Evolutionary conservation across 1,140 invertebrate genomes (phyloP), one percentile per base, ranked within the genome.

Genomic region (Catajapyx aquilonaris): DNA sequence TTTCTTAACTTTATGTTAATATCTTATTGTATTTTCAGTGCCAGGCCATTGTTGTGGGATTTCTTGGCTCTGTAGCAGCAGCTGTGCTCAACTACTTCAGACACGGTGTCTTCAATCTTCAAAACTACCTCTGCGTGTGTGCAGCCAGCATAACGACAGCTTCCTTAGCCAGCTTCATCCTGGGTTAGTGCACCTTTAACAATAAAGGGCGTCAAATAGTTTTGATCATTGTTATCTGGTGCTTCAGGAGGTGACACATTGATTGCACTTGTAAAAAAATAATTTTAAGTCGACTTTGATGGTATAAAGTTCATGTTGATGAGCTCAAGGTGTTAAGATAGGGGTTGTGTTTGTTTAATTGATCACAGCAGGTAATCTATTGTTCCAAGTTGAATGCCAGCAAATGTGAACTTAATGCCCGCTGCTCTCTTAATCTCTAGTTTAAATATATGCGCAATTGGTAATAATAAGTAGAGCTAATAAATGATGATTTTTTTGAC

Each of bases 11-110:
- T n/a, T n/a, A n/a, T n/a, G n/a, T n/a, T n/a, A n/a, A n/a, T n/a
- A n/a, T n/a, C n/a, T n/a, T n/a, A n/a, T n/a, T n/a, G n/a, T n/a
- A n/a, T 44, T 55, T 55, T 37, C 62, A 81, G 62, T 84, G 80
- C 45, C 90, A 95, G 61, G 87, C 86, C 10, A 83, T 86, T 48
- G 76, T 93, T 15, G 86, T 95, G 18, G 87, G 86, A 5, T 78
- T 94, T 53, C 54, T 95, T 39, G 85, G 86, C 5, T 81, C 84
- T 1, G 52, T 85, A 39, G 81, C 79, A 39, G 86, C 88, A 3
- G 72, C 90, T 32, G 55, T 79, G 9, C 72, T 93, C 56, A 80
- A 81, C 17, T 81, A 74, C 71, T 71, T 88, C 45, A 74, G 76
- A 4, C 66, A 77, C 46, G 73, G 79, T 10, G 61, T 73, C 37